A percentile compares a stretch with the other conserved stretches of the same genome.
Conservation (phyloP, 2,888 invertebrate genomes). For the Apeira syringaria region DNA sequence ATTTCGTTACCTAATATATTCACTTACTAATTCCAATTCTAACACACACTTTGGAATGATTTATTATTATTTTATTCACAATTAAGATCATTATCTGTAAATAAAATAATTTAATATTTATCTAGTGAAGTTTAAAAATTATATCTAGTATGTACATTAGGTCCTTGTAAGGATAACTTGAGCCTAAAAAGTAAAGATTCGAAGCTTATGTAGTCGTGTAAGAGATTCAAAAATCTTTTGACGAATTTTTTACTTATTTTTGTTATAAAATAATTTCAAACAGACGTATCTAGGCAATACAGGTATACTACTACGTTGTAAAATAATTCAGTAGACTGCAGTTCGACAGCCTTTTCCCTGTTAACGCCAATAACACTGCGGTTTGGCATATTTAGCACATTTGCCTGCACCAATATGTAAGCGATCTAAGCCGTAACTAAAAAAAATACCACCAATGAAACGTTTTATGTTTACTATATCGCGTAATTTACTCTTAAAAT, state of each 20-base stretch:
- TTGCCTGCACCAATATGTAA: too few species aligned
- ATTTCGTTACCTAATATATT: constrained; percentile 38
- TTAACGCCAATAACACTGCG: constrained; percentile 8
- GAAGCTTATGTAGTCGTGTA: constrained; percentile 20
- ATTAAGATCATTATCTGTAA: constrained; percentile 35
- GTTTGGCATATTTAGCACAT: too few species aligned
- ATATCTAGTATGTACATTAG: constrained; percentile 50
- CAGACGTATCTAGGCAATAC: constrained; percentile 11
- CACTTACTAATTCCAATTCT: constrained; percentile 49
- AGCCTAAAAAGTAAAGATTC: constrained; percentile 31
- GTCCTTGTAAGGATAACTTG: constrained; percentile 44
- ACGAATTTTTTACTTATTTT: neutral
- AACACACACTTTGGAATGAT: constrained; percentile 68
- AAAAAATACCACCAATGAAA: too few species aligned
- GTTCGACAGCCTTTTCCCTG: constrained; percentile 1
- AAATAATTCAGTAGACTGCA: constrained; percentile 1
- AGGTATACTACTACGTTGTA: constrained; percentile 3
- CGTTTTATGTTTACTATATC: too few species aligned
- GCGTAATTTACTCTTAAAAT: too few species aligned
- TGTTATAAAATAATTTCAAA: constrained; percentile 7
- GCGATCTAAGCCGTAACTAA: too few species aligned
- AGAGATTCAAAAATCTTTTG: constrained; percentile 26
- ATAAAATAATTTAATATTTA: constrained; percentile 29
- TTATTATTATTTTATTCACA: constrained; percentile 50
- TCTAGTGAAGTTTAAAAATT: constrained; percentile 33